Evolutionary conservation across 1,140 invertebrate genomes (phyloP), one percentile per base, ranked within the genome.

Genomic region (Muscidifurax raptorellus): DNA sequence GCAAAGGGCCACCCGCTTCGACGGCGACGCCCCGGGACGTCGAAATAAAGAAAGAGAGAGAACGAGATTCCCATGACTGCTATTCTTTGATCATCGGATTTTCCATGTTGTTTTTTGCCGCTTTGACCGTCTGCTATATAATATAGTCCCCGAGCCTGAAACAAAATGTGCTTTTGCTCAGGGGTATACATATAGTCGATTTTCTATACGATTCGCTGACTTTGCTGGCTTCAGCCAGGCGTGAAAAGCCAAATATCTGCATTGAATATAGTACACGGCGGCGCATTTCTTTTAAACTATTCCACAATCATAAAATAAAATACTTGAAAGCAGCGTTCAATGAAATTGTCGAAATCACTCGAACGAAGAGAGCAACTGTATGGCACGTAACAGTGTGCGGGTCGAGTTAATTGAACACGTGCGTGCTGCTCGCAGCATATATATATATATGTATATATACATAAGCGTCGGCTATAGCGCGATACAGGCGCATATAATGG

Each of bases 21-120:
- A 59, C 6, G 22, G n/a, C 0, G 28, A 15, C 25, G 28, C 27
- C 27, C 18, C 47, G 13, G 52, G 52, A 64, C 52, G 30, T 28
- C 27, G 30, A n/a, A n/a, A n/a, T n/a, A 36, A 7, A n/a, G 59
- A 64, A 74, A 64, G 25, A 22, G 18, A 25, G 9, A 81, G 32
- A 82, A n/a, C 10, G 71, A 64, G 69, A 66, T 80, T 80, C 79
- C 44, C 79, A 69, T 80, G 64, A 36, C 52, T 27, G 5, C 32
- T 64, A 22, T 36, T 30, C 30, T 12, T 30, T 77, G 75, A 77
- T 77, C 59, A 59, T 22, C 44, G 44, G 75, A 77, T 77, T 59
- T 28, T 28, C 75, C 75, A 9, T 59, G 75, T 52, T 44, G 18
- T 10, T 59, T 59, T 59, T 59, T 77, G 7, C 52, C n/a, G n/a